These are phyloP conservation scores for Oryzias curvinotus DNA, from an alignment of 2,113 vertebrate genomes.

Conservation along the genomic window DNA sequence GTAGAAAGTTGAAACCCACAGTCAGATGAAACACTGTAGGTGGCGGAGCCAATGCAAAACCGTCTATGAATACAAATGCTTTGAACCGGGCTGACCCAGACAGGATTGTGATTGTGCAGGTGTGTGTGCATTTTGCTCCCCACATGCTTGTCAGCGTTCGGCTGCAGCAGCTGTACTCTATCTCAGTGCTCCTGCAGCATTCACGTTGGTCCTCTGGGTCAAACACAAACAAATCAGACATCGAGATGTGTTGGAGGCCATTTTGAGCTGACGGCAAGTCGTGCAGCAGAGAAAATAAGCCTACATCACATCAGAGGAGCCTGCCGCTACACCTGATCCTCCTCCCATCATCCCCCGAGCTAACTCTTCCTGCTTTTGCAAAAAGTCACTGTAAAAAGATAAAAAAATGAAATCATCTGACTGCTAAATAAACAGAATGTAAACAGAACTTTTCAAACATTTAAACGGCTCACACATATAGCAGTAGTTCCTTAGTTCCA, in stretches of 20 bases:
- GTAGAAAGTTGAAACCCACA: slow-evolving; percentile 63
- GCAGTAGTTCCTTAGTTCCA: too few species aligned
- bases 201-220: slow-evolving; percentile 65
- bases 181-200: slow-evolving; percentile 64
- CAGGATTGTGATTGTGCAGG: slow-evolving; percentile 62
- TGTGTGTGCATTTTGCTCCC: slow-evolving; percentile 33
- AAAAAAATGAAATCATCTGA: too few species aligned
- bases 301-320: slow-evolving; percentile 60
- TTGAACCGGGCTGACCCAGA: slow-evolving; percentile 72
- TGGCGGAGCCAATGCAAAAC: slow-evolving; percentile 75
- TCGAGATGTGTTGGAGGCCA: slow-evolving; percentile 69
- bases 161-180: slow-evolving; percentile 64
- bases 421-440: too few species aligned
- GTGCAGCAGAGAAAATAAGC: slow-evolving; percentile 71
- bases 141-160: slow-evolving; percentile 63
- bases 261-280: slow-evolving; percentile 64
- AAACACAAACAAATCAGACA: slow-evolving; percentile 72
- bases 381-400: too few species aligned
- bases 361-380: background rate
- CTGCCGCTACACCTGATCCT: slow-evolving; percentile 51
- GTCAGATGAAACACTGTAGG: slow-evolving; percentile 74
- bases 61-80: slow-evolving; percentile 75
- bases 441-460: too few species aligned
- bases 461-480: too few species aligned
- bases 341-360: background rate